Conservation (phyloP, 2,113 vertebrate species). For the Petromus typicus region DNA sequence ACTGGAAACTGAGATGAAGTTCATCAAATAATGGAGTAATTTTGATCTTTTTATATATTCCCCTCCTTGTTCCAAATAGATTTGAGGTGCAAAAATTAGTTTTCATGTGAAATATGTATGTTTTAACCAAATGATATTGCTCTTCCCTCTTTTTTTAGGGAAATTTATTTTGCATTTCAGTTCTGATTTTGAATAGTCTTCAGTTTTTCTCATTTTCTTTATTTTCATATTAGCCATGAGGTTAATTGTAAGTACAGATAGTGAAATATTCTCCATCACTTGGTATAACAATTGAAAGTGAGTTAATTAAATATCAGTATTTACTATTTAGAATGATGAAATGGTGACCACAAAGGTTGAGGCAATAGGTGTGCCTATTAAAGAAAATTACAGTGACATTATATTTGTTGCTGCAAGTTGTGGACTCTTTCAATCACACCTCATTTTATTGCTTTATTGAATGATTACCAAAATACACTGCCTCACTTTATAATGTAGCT, state of each 20-base stretch:
- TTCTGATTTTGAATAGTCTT: neutral
- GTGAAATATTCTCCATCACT: neutral
- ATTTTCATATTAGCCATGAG: neutral
- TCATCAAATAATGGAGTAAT: neutral
- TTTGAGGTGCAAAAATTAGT: neutral
- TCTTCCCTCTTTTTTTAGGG: neutral
- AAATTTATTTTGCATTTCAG: neutral
- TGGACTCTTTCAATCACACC: neutral
- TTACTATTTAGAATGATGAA: neutral
- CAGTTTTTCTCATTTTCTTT: neutral
- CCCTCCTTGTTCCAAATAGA: neutral
- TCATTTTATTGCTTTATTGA: conserved; percentile 45
- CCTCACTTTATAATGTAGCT: neutral
- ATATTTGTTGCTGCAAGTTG: neutral
- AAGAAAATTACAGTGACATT: conserved; percentile 8
- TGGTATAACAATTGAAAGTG: neutral
- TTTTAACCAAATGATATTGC: neutral
- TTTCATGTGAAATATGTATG: neutral
- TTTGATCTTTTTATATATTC: neutral
- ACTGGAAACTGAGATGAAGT: conserved; percentile 13
- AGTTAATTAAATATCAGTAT: neutral
- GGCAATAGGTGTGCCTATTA: neutral
- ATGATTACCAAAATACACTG: neutral
- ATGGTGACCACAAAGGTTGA: neutral
- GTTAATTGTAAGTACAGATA: neutral